phyloP scores from a whole-genome alignment of 2,113 vertebrate genomes.

The Rhinolophus sinicus region DNA sequence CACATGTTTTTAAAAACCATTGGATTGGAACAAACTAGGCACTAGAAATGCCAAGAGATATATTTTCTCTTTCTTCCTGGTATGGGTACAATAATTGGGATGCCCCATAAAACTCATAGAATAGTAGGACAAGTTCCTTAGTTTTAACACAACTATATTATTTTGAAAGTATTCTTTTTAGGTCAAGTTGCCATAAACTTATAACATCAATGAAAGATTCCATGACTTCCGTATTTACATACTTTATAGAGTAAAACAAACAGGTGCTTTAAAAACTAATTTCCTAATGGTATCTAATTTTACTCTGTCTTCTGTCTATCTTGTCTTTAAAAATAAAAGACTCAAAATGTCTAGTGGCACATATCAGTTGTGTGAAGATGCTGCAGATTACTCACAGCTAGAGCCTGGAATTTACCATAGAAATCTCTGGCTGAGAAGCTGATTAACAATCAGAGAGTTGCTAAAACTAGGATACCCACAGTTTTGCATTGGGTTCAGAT shows the following conservation, averaged over 20 bases:
- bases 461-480: slow-evolving; percentile 49
- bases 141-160: background rate
- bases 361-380: slow-evolving; percentile 4
- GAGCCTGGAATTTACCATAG: slow-evolving; percentile 40
- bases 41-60: background rate
- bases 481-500: slow-evolving; percentile 11
- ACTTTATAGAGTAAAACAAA: slow-evolving; percentile 31
- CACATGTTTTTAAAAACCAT: background rate
- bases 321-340: slow-evolving; percentile 54
- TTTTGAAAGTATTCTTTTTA: slow-evolving; percentile 46
- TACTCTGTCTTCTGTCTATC: background rate
- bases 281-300: background rate
- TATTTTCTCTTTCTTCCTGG: background rate
- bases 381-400: slow-evolving; percentile 63
- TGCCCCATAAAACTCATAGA: background rate
- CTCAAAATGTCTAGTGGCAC: background rate
- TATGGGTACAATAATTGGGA: background rate
- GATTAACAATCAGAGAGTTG: slow-evolving; percentile 67
- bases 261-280: background rate
- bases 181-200: background rate
- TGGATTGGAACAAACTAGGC: background rate
- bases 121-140: background rate
- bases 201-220: background rate
- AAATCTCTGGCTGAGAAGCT: slow-evolving; percentile 41
- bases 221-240: background rate